These are phyloP conservation scores for Galeruca laticollis DNA, from an alignment of 2,888 invertebrate species.

Conservation along the genomic window DNA sequence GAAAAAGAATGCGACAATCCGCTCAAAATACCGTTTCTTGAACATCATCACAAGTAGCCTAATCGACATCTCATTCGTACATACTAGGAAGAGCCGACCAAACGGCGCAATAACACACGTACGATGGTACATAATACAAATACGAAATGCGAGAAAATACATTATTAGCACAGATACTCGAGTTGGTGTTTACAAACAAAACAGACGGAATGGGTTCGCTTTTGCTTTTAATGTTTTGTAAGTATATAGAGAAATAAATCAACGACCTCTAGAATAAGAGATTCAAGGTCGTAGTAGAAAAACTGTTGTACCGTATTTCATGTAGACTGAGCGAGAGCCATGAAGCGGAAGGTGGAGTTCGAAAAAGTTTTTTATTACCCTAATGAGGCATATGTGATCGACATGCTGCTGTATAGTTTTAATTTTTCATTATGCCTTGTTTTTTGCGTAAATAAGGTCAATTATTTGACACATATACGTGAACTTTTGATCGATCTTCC, in stretches of 20 bases:
- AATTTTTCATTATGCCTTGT: not conserved
- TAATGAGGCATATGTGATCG: not conserved
- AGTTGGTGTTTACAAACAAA: slow-evolving; percentile 30
- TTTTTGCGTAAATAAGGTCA: too few species aligned
- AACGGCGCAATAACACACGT: not conserved
- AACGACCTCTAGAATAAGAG: slow-evolving; percentile 21
- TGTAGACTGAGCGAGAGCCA: not conserved
- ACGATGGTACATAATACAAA: not conserved
- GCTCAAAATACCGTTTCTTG: slow-evolving; percentile 14
- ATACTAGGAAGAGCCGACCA: not conserved
- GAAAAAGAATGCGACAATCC: not conserved
- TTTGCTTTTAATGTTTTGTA: slow-evolving; percentile 24
- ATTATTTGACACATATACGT: too few species aligned
- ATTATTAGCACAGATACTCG: slow-evolving; percentile 6
- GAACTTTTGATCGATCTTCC: too few species aligned
- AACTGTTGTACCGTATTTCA: slow-evolving; percentile 14
- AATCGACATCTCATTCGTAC: too few species aligned
- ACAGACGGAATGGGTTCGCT: slow-evolving; percentile 15
- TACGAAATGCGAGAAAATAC: slow-evolving; percentile 11
- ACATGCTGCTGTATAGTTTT: not conserved
- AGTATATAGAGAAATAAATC: slow-evolving; percentile 14
- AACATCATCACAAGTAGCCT: not conserved
- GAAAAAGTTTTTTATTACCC: not conserved
- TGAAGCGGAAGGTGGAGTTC: not conserved
- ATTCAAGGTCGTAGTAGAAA: slow-evolving; percentile 27